Evolutionary conservation across 2,113 vertebrate genomes (phyloP).

Genomic region (Diglossa brunneiventris): DNA sequence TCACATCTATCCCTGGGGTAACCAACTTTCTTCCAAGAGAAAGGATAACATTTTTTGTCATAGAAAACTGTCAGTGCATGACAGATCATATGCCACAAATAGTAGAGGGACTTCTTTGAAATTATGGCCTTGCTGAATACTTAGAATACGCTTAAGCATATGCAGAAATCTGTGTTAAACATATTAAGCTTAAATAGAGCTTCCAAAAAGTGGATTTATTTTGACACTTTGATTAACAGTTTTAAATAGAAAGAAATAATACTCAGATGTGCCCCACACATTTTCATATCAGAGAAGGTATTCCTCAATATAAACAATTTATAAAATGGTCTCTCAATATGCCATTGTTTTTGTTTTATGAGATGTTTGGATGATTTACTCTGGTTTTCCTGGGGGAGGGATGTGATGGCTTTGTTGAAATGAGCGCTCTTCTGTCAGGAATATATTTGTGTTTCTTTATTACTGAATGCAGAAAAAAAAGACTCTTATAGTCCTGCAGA

Average conservation of each 20-base stretch:
- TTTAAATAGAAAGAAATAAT: background rate
- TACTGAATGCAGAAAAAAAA: background rate
- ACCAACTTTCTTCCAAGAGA: background rate
- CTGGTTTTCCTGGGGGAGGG: background rate
- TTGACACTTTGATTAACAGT: background rate
- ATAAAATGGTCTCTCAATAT: background rate
- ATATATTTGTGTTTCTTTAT: background rate
- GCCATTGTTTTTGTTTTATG: background rate
- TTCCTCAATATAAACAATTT: background rate
- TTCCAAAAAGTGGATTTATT: background rate
- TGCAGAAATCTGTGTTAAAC: background rate
- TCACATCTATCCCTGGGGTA: background rate
- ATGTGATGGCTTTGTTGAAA: background rate
- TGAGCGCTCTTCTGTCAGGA: background rate
- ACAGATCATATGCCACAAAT: background rate
- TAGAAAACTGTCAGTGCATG: background rate
- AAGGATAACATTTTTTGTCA: background rate
- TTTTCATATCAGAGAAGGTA: background rate
- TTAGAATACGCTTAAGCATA: background rate
- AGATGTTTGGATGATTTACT: background rate
- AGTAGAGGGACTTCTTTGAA: background rate
- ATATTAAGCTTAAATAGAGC: background rate
- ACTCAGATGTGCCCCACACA: accelerated
- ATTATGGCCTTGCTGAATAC: background rate
- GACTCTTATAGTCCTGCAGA: background rate